These are phyloP conservation scores for Drosophila longiperda DNA, from an alignment of 2,888 invertebrate species.

Conservation along the genomic window DNA sequence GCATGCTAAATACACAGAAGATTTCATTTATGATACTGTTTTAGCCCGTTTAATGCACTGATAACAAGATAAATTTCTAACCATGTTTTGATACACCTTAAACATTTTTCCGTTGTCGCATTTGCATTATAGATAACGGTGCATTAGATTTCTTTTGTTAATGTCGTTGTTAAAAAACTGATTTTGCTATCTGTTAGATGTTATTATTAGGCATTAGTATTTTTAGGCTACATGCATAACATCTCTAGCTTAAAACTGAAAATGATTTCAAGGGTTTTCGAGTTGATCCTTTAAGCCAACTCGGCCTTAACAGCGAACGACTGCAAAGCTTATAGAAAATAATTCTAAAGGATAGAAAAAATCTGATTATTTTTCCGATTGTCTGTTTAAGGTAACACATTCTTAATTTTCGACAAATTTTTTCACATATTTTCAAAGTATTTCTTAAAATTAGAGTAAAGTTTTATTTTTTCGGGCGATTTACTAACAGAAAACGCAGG, in stretches of 20 bases:
- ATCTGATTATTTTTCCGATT: fast-evolving
- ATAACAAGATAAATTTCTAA: not conserved
- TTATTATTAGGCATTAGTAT: not conserved
- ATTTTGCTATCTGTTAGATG: not conserved
- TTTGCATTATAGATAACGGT: not conserved
- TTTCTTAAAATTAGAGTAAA: not conserved
- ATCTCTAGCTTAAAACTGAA: not conserved
- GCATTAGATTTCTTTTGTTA: not conserved
- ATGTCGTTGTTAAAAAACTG: not conserved
- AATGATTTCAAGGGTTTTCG: too few relatives aligned
- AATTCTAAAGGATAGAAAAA: not conserved
- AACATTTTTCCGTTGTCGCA: not conserved
- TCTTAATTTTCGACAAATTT: not conserved
- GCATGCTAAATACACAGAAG: not conserved
- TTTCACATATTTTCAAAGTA: not conserved
- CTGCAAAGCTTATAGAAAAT: not conserved
- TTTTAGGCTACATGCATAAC: not conserved
- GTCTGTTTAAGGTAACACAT: not conserved
- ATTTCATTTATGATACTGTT: not conserved
- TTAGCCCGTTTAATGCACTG: not conserved
- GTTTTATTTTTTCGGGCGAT: not conserved
- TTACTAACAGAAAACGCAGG: too few relatives aligned
- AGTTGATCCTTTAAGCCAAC: not conserved
- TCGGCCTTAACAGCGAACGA: not conserved
- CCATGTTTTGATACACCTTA: not conserved